Conservation (phyloP, 2,888 invertebrate genomes). For the Meloe dianella region DNA sequence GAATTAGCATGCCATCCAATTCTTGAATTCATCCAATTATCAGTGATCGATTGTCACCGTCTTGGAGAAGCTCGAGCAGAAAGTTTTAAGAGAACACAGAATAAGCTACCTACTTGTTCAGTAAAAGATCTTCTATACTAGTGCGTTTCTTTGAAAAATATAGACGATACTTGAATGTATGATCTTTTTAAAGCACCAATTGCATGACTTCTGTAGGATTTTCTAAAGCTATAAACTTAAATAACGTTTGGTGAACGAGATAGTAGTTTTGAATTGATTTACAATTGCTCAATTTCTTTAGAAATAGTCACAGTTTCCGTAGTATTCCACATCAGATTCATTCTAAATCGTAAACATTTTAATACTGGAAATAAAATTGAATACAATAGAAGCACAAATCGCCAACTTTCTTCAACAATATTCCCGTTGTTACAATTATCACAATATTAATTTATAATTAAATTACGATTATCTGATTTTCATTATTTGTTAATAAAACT, state of each 20-base stretch:
- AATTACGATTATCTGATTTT: no score
- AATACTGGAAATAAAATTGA: no score
- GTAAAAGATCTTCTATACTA: not conserved
- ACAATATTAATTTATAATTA: no score
- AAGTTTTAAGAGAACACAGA: not conserved
- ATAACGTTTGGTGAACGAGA: not conserved
- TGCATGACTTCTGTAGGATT: not conserved
- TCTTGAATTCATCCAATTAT: constrained; percentile 8
- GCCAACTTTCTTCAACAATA: no score
- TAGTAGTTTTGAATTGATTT: not conserved
- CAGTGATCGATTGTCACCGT: not conserved
- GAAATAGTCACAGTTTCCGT: not conserved
- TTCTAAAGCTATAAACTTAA: not conserved
- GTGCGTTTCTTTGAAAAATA: not conserved
- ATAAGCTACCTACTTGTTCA: not conserved
- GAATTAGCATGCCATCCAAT: not conserved
- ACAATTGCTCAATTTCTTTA: not conserved
- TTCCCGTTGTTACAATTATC: no score
- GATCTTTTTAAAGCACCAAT: not conserved
- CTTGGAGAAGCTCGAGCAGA: not conserved
- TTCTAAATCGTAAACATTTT: not conserved
- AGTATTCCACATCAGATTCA: not conserved
- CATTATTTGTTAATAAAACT: not conserved
- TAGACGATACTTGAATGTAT: constrained; percentile 1
- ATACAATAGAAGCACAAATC: no score